Base-by-base conservation (phyloP, 2,113 vertebrate genomes). In the Mormyrus lacerda region DNA sequence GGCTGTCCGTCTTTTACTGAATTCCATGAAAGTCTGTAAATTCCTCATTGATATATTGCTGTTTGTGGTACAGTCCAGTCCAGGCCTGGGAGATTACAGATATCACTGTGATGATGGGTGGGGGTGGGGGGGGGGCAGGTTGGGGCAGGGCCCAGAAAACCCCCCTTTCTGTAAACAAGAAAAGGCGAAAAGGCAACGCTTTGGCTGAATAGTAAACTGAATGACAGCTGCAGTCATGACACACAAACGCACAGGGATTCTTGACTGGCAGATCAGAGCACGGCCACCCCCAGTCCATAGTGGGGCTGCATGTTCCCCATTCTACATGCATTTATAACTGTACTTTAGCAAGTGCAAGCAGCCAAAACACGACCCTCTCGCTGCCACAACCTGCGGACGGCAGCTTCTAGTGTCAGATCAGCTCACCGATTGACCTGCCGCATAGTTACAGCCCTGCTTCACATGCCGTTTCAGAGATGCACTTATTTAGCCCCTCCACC, bases 271-370 rank as follows among this genome's bases (percentile, higher is more conserved):
- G n/a, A 13, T 69, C 9, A 69, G 10, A 31, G 61, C 61, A 9
- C 10, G 4, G n/a, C 61, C 27, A 9, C 61, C 27, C 61, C 27
- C 3, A 31, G n/a, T 69, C 61, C 27, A 31, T 11, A 31, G 61
- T 4, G 10, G 61, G n/a, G 27, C 61, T 69, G 61, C n/a, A 31
- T 31, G n/a, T 13, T 69, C 39, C 31, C 8, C 15, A 82, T 82
- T 39, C 76, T 24, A 42, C 35, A 19, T 3, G 94, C 88, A 92
- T 92, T 89, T 91, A 93, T 90, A 91, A 91, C 88, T 55, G 65
- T 11, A 61, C 91, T 82, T 91, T 90, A 92, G 90, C 89, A 90
- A 69, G 90, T 69, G 83, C 86, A 55, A 83, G 90, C 92, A 89
- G 92, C 89, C 31, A 50, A 47, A 50, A 50, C 69, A 51, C n/a